Conservation (phyloP, 1,140 invertebrate genomes). For the Anoplophora glabripennis region DNA sequence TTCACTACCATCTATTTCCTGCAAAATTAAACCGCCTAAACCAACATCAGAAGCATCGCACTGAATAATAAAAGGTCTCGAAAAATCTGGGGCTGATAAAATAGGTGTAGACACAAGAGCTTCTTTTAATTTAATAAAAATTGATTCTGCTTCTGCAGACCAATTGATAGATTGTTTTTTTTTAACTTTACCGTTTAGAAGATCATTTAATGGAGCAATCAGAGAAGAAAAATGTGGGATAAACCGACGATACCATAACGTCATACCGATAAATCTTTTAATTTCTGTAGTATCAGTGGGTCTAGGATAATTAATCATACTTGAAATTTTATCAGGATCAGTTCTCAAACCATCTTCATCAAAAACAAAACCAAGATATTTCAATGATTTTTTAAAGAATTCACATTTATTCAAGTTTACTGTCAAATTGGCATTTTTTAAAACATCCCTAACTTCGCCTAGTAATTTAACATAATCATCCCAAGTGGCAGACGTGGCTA, state of each 20-base stretch:
- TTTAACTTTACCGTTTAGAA: constrained; percentile 39
- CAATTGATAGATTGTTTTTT: no score
- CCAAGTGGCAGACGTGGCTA: no score
- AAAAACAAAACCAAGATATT: constrained; percentile 16
- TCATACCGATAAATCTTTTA: constrained; percentile 44
- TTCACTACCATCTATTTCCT: constrained; percentile 23
- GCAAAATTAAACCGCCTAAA: constrained; percentile 31
- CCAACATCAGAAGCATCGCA: constrained; percentile 26
- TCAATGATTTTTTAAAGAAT: constrained; percentile 12
- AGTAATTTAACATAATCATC: no score
- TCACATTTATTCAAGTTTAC: no score
- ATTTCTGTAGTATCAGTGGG: constrained; percentile 34
- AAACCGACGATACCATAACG: constrained; percentile 51
- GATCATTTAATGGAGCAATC: constrained; percentile 43
- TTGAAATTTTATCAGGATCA: constrained; percentile 7
- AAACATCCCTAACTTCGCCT: no score
- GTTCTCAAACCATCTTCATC: constrained; percentile 17
- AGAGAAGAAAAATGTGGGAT: constrained; percentile 46
- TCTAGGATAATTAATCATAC: constrained; percentile 26
- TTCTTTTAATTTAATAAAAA: constrained; percentile 28
- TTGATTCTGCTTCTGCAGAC: constrained; percentile 13
- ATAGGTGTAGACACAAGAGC: constrained; percentile 26
- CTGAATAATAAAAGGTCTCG: constrained; percentile 25
- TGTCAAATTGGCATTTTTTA: no score
- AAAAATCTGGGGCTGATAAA: constrained; percentile 34